Conservation (phyloP, 2,113 vertebrate species). For the rat (Rattus norvegicus) region GRCr8 NC_086021.1:79211001-79211500, state of each 20-base stretch:
- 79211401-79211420: background rate
- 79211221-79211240: background rate
- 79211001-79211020: background rate
- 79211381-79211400: background rate
- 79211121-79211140: background rate
- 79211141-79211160: background rate
- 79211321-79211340: background rate
- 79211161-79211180: background rate
- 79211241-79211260: background rate
- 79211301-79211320: background rate
- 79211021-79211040: background rate
- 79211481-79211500: background rate
- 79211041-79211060: background rate
- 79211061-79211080: constrained; percentile 10
- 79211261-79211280: background rate
- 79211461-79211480: background rate
- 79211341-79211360: background rate
- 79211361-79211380: background rate
- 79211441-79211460: background rate
- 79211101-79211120: background rate
- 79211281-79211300: background rate
- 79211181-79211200: background rate
- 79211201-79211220: background rate
- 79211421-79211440: background rate
- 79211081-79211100: constrained; percentile 11